A percentile compares a stretch with the other conserved stretches of the same genome.
Evolutionary conservation across 1,140 invertebrate genomes (phyloP).

Genomic region (Heliconius eleuchia): DNA sequence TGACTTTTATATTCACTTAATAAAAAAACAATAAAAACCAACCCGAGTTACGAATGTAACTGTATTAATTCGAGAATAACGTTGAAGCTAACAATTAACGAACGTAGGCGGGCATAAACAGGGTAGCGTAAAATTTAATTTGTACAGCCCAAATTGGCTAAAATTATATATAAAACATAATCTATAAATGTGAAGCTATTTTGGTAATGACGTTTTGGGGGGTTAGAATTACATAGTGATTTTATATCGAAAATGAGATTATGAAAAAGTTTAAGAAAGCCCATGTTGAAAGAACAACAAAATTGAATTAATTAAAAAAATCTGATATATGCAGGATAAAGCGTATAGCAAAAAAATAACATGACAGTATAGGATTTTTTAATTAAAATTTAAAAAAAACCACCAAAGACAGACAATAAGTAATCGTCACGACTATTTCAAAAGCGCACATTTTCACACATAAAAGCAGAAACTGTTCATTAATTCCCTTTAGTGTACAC

Average conservation of each 20-base stretch:
- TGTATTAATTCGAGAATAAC: constrained; percentile 18
- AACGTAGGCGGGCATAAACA: constrained; percentile 13
- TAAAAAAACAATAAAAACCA: not conserved
- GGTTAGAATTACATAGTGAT: not conserved
- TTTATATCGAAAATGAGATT: not conserved
- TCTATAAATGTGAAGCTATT: constrained; percentile 12
- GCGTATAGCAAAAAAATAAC: no score
- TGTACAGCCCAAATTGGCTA: constrained; percentile 11
- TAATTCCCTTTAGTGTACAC: constrained; percentile 3
- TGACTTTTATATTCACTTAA: not conserved
- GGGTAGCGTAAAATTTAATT: constrained; percentile 16
- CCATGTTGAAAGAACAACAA: no score
- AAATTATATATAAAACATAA: constrained; percentile 1
- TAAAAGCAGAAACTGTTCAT: not conserved
- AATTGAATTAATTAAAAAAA: no score
- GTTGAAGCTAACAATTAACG: constrained; percentile 20
- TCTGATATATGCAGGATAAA: no score
- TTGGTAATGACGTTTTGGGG: not conserved
- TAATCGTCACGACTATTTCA: not conserved
- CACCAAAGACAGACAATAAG: not conserved
- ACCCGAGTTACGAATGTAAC: not conserved
- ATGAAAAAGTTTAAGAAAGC: not conserved
- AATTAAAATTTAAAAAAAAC: no score
- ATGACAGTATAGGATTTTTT: no score
- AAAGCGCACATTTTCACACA: not conserved